Percentiles rank a stretch among this genome's conserved stretches.
Conservation (phyloP, 1,140 invertebrate genomes). For the Choristoneura fumiferana region DNA sequence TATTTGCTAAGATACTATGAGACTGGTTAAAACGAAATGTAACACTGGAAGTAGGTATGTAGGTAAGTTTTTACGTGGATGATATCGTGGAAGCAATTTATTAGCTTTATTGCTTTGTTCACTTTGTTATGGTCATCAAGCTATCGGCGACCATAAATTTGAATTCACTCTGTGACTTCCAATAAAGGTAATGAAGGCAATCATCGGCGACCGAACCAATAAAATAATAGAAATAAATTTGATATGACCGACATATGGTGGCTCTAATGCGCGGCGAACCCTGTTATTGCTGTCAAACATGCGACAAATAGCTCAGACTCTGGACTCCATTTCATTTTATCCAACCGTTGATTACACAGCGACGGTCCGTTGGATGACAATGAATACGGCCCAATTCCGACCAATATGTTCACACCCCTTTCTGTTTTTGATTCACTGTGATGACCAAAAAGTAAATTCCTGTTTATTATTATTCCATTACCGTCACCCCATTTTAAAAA, state of each 20-base stretch:
- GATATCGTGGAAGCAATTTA: slow-evolving; percentile 65
- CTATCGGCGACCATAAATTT: slow-evolving; percentile 73
- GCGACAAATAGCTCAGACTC: slow-evolving; percentile 70
- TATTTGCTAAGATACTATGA: no score
- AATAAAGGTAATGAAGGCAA: slow-evolving; percentile 76
- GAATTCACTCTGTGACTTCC: slow-evolving; percentile 71
- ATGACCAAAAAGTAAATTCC: slow-evolving; percentile 78
- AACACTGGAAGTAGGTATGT: background rate
- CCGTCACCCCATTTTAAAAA: slow-evolving; percentile 74
- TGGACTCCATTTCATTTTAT: slow-evolving; percentile 66
- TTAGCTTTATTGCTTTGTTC: slow-evolving; percentile 69
- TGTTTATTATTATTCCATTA: slow-evolving; percentile 78
- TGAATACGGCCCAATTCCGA: slow-evolving; percentile 60
- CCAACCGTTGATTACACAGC: slow-evolving; percentile 72
- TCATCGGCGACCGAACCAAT: slow-evolving; percentile 69
- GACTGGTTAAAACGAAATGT: background rate
- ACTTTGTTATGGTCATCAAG: slow-evolving; percentile 72
- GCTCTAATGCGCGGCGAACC: slow-evolving; percentile 67
- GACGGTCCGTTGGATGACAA: slow-evolving; percentile 71
- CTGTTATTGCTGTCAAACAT: slow-evolving; percentile 78
- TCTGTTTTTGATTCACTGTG: slow-evolving; percentile 67
- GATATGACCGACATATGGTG: slow-evolving; percentile 77
- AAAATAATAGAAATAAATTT: slow-evolving; percentile 79
- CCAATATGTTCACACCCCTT: slow-evolving; percentile 75
- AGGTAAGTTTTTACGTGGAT: slow-evolving; percentile 19